Evolutionary conservation across 1,140 invertebrate genomes (phyloP), one percentile per base, ranked within the genome.

Genomic region (Meloidogyne exigua): DNA sequence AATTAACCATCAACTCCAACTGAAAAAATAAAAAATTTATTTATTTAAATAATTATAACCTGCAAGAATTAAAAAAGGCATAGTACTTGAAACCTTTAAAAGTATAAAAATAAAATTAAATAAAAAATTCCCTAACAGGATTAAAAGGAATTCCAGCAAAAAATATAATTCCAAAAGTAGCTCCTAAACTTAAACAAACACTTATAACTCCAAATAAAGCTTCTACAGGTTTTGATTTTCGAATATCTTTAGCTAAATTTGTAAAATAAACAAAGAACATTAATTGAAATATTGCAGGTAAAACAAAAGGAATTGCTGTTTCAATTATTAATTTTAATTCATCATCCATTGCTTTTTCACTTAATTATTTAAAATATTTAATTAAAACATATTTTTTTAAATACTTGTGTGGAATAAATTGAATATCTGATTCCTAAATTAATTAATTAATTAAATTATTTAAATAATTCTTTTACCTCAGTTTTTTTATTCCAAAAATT

Each of bases 401-500:
- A 82, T 4, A 86, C 85, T 87, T 87, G 74, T 87, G 85, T 28
- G 85, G 86, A 80, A 87, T 86, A 42, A 87, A 87, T 23, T 87
- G 76, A 32, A 87, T 84, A 25, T 84, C 75, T 26, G 81, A 80
- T 25, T 81, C 66, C 49, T n/a, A n/a, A 57, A 57, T 18, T 18
- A 18, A 18, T 18, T 15, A n/a, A n/a, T n/a, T 57, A n/a, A n/a
- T 57, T 57, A 15, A 44, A 44, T 57, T n/a, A 7, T 57, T 57
- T n/a, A n/a, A 18, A 18, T 18, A 13, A 13, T 42, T 1, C 3
- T n/a, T n/a, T 57, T 57, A 57, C 49, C 9, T 71, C 71, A 10
- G 81, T 82, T 62, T 85, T 87, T 7, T 25, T 42, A 26, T 84
- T 74, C 85, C 85, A 87, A 67, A 85, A 87, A 42, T 76, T 39